Evolutionary conservation across 2,888 invertebrate species (phyloP), one percentile per base, ranked within the genome.

Genomic region (Notodromas monacha): DNA sequence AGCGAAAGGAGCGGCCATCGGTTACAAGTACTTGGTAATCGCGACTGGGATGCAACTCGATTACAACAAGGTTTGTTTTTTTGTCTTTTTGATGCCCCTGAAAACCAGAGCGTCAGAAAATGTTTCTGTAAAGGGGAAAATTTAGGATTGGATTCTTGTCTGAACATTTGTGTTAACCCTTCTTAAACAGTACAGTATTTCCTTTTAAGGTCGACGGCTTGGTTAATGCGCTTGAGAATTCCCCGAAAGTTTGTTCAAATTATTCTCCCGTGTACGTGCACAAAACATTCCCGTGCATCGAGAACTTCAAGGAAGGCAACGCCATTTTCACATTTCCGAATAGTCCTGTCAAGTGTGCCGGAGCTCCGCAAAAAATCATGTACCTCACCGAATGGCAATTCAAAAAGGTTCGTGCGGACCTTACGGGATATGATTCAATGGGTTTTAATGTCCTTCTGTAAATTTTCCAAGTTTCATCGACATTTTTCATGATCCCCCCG

Each of bases 331-430:
- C 89, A 1, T 81, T 67, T 47, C 96, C 96, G 0, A 63, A 66
- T 41, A 61, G 70, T 1, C 68, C 73, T 0, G 68, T 96, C 29
- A 96, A 96, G 50, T 96, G 96, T 49, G 76, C 89, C 0, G 96
- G 96, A 0, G 92, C 92, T 2, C 89, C 92, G 14, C 92, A 92
- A 53, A 96, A 96, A 55, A 81, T 86, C 34, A 65, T 68, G 40
- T 92, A 89, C 44, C 55, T 96, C 16, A 57, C 77, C 0, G 92
- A 96, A 34, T 65, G 79, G 33, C 70, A 66, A 48, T 62, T 81
- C 36, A 58, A 62, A 39, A 67, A 63, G 54, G 79, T 76, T 49
- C 37, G 38, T 35, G 3, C 16, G 13, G 15, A 11, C n/a, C n/a
- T n/a, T n/a, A n/a, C n/a, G n/a, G n/a, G n/a, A n/a, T n/a, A n/a